These are phyloP conservation scores for Asteroscopus sphinx DNA, from an alignment of 2,888 invertebrate species.

Conservation along the genomic window DNA sequence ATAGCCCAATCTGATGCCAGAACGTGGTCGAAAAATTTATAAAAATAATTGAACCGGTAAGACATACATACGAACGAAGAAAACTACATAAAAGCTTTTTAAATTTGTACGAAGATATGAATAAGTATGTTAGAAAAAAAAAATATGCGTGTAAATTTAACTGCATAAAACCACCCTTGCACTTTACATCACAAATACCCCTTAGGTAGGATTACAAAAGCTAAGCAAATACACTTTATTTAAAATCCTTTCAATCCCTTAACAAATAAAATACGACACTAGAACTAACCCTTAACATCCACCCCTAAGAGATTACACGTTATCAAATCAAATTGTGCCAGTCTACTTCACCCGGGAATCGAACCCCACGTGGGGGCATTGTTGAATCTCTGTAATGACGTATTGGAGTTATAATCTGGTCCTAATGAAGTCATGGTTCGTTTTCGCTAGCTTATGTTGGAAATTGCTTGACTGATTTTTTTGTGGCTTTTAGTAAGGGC, in stretches of 20 bases:
- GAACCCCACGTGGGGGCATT: conserved; percentile 47
- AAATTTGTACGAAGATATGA: too few relatives aligned
- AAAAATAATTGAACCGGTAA: too few relatives aligned
- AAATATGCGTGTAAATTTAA: conserved; percentile 6
- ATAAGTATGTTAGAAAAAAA: too few relatives aligned
- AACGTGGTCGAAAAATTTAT: too few relatives aligned
- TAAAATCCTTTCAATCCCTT: conserved; percentile 27
- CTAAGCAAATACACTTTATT: conserved; percentile 53
- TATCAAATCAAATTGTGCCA: conserved; percentile 71
- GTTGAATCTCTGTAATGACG: conserved; percentile 39
- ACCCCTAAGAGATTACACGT: conserved; percentile 61
- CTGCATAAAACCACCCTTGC: conserved; percentile 12
- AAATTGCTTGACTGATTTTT: conserved; percentile 24
- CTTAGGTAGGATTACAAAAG: conserved; percentile 47
- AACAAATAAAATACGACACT: conserved; percentile 36
- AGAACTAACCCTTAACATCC: conserved; percentile 35
- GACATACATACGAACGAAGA: too few relatives aligned
- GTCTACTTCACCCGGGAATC: conserved; percentile 64
- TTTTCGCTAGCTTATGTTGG: conserved; percentile 20
- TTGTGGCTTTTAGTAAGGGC: background rate
- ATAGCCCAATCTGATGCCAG: too few relatives aligned
- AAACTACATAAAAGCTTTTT: too few relatives aligned
- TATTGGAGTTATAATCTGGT: conserved; percentile 49
- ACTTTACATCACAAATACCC: conserved; percentile 29
- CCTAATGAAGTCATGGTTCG: conserved; percentile 41